phyloP scores from a whole-genome alignment of 2,888 invertebrate genomes.

The Rhaphigaster nebulosa region DNA sequence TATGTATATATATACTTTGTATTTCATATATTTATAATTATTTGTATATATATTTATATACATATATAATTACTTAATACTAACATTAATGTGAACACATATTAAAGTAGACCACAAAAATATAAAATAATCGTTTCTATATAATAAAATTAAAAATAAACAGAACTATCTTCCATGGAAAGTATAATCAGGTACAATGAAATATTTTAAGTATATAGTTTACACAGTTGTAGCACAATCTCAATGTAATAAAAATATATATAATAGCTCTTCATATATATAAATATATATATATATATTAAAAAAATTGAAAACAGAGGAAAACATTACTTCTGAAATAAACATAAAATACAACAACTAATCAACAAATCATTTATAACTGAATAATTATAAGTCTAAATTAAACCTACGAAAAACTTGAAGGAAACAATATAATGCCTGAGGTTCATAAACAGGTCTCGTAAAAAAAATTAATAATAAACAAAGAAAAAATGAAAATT shows the following conservation, averaged over 20 bases:
- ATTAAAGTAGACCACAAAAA: slow-evolving; percentile 57
- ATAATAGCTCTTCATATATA: slow-evolving; percentile 36
- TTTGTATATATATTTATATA: slow-evolving; percentile 43
- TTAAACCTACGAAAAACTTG: slow-evolving; percentile 31
- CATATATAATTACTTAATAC: slow-evolving; percentile 56
- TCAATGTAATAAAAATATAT: slow-evolving; percentile 50
- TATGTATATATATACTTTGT: slow-evolving; percentile 5
- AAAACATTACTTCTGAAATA: slow-evolving; percentile 38
- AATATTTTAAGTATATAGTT: slow-evolving; percentile 61
- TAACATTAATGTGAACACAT: slow-evolving; percentile 57
- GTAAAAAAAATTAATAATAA: not conserved
- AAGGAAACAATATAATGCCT: slow-evolving; percentile 47
- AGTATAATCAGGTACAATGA: slow-evolving; percentile 63
- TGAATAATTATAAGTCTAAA: slow-evolving; percentile 34
- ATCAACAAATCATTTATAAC: slow-evolving; percentile 47
- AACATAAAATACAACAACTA: slow-evolving; percentile 53
- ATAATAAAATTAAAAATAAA: slow-evolving; percentile 57
- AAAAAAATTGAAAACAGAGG: slow-evolving; percentile 42
- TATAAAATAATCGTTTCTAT: slow-evolving; percentile 58
- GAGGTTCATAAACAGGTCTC: slow-evolving; percentile 46
- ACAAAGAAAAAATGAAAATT: not conserved
- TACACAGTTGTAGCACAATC: slow-evolving; percentile 53
- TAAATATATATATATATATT: slow-evolving; percentile 26
- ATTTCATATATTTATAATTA: slow-evolving; percentile 8
- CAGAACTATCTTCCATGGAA: slow-evolving; percentile 56